These are phyloP conservation scores for Brenthis hecate DNA, from an alignment of 2,888 invertebrate species.

Conservation along the genomic window DNA sequence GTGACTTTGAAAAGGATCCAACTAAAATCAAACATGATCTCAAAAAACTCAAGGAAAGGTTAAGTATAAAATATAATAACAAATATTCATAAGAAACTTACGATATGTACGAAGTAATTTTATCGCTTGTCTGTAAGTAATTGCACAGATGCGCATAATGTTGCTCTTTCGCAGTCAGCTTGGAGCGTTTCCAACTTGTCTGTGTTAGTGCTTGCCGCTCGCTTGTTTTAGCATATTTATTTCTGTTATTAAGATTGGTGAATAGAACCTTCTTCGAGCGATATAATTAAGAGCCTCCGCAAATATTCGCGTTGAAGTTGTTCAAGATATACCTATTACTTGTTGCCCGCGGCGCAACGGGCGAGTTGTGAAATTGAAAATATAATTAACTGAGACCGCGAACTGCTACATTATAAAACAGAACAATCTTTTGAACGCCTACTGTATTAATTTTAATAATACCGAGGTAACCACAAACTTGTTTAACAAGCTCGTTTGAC, in stretches of 20 bases:
- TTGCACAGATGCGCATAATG: constrained; percentile 43
- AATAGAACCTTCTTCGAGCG: constrained; percentile 39
- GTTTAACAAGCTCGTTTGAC: constrained; percentile 24
- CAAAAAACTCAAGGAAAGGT: background rate
- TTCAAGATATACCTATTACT: constrained; percentile 31
- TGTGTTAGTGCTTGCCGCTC: constrained; percentile 28
- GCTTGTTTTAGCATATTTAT: constrained; percentile 38
- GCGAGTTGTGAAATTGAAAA: constrained; percentile 71
- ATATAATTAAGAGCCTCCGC: constrained; percentile 35
- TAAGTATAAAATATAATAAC: constrained; percentile 12
- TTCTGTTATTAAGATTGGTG: constrained; percentile 37
- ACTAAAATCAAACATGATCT: constrained; percentile 1
- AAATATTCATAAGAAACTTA: constrained; percentile 30
- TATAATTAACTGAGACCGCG: constrained; percentile 66
- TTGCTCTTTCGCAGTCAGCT: constrained; percentile 37
- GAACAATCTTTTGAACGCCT: constrained; percentile 64
- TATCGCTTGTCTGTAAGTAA: constrained; percentile 42
- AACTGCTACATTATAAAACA: constrained; percentile 68
- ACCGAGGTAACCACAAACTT: constrained; percentile 25
- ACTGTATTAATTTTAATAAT: constrained; percentile 53
- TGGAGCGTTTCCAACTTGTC: constrained; percentile 41
- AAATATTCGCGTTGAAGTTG: constrained; percentile 35
- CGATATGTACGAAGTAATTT: constrained; percentile 37
- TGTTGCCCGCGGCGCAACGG: constrained; percentile 32
- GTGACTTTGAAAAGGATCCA: constrained; percentile 11